Base-by-base conservation (phyloP, 2,888 invertebrate genomes). In the Netelia melanura region DNA sequence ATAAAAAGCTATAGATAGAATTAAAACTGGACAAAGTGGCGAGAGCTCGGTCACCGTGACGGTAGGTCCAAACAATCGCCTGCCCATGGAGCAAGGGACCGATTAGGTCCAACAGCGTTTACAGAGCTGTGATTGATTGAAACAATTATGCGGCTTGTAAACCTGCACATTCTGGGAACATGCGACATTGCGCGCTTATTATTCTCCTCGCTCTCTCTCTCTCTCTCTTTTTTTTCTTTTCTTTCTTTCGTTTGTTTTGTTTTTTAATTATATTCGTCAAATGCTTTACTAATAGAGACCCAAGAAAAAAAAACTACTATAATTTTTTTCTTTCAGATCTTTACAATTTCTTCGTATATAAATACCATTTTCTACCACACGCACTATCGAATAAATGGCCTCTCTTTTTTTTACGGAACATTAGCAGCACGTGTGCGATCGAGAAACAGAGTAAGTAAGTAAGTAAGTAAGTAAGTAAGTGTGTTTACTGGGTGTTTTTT, bases 31-130 rank as follows among this genome's bases (percentile, higher is more conserved):
- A 77, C 81, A 58, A 62, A 67, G 67, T 72, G 48, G 64, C 68
- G 61, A 76, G 44, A 70, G 82, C 90, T 91, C 89, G 90, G 89
- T 72, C 90, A 87, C 90, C 88, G 87, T 92, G 91, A 93, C 93
- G 93, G 93, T 93, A 93, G 93, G 93, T 93, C 93, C 93, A 93
- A 94, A 93, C 94, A 94, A 94, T 94, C 93, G 94, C 94, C 94
- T 94, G 94, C 93, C 93, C 93, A 88, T 89, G 88, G 84, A 92
- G 93, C 93, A 94, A 94, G 94, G 94, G 92, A 93, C 94, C 93
- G 88, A 88, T 87, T 82, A 92, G 93, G 94, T 94, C 94, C 94
- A 94, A 94, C 94, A 94, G 94, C 94, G 92, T 89, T 38, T 93
- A 74, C 89, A 91, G 90, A 93, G 93, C 94, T 94, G 94, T 94